Evolutionary conservation across 37 sponge, comb jelly and placozoan species (phyloP).

Genomic region (Lycopodina hypogea): DNA sequence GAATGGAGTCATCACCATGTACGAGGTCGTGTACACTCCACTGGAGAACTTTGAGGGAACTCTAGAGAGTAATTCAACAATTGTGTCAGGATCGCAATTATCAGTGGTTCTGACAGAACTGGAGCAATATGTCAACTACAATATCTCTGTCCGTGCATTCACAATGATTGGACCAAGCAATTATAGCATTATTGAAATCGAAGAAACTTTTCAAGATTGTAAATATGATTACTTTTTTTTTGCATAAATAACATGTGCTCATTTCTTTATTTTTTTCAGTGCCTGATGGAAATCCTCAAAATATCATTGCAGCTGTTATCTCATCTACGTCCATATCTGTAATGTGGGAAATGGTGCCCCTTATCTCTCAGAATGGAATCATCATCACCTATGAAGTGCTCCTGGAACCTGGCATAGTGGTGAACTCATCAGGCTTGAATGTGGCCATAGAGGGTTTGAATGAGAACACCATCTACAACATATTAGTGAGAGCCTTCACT

Average conservation of each 20-base stretch:
- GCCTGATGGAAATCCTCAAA: conserved; percentile 6
- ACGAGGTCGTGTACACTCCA: too few species aligned
- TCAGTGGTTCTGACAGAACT: too few species aligned
- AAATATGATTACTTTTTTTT: neutral
- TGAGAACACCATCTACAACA: conserved; percentile 15
- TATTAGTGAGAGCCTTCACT: conserved; percentile 34
- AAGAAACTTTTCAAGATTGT: conserved; percentile 30
- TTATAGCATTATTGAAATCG: conserved; percentile 5
- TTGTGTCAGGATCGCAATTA: too few species aligned
- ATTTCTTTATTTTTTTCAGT: neutral
- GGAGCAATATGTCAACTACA: too few species aligned
- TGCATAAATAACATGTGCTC: neutral
- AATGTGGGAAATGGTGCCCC: conserved; percentile 22
- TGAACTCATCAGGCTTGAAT: neutral
- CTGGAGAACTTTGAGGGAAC: too few species aligned
- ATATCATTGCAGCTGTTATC: neutral
- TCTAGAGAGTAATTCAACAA: too few species aligned
- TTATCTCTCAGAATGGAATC: conserved; percentile 28
- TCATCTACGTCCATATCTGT: conserved; percentile 23
- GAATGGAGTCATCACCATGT: too few species aligned
- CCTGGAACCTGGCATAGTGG: neutral
- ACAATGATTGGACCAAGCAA: conserved; percentile 35
- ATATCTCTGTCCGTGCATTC: too few species aligned
- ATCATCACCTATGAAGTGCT: conserved; percentile 27
- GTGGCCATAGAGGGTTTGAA: conserved; percentile 11